phyloP scores from a whole-genome alignment of 2,888 invertebrate species.

The Microchrysa polita region DNA sequence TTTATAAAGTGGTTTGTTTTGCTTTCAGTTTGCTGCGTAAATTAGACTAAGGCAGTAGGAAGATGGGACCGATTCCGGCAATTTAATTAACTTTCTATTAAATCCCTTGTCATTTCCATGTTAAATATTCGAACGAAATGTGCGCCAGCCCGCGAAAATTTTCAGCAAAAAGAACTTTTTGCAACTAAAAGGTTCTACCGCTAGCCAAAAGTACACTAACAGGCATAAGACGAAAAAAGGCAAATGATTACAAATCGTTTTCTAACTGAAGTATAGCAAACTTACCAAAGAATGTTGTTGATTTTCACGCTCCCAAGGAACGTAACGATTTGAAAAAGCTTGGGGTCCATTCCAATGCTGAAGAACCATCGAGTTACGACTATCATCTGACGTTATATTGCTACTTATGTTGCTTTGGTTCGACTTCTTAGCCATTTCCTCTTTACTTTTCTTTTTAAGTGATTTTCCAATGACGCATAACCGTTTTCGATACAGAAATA shows the following conservation, averaged over 20 bases:
- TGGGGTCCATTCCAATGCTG: slow-evolving; percentile 85
- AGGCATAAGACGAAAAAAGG: not conserved
- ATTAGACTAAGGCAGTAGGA: not conserved
- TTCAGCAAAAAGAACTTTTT: not conserved
- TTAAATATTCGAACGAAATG: slow-evolving; percentile 16
- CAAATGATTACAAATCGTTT: slow-evolving; percentile 13
- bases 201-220: slow-evolving; percentile 15
- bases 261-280: no score
- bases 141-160: slow-evolving; percentile 19
- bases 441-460: slow-evolving; percentile 68
- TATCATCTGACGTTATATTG: slow-evolving; percentile 59
- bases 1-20: slow-evolving; percentile 31
- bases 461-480: slow-evolving; percentile 74
- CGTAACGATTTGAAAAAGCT: slow-evolving; percentile 84
- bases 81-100: slow-evolving; percentile 38
- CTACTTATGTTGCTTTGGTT: slow-evolving; percentile 61
- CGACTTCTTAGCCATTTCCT: slow-evolving; percentile 75
- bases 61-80: not conserved
- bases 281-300: slow-evolving; percentile 61
- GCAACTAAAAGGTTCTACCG: not conserved
- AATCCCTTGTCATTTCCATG: slow-evolving; percentile 32
- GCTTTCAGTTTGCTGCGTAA: slow-evolving; percentile 14
- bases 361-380: slow-evolving; percentile 68
- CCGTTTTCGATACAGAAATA: slow-evolving; percentile 75
- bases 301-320: slow-evolving; percentile 78